Evolutionary conservation across 92 coral and sea anemone genomes (phyloP), one percentile per base, ranked within the genome.

Genomic region (Montipora capitata): DNA sequence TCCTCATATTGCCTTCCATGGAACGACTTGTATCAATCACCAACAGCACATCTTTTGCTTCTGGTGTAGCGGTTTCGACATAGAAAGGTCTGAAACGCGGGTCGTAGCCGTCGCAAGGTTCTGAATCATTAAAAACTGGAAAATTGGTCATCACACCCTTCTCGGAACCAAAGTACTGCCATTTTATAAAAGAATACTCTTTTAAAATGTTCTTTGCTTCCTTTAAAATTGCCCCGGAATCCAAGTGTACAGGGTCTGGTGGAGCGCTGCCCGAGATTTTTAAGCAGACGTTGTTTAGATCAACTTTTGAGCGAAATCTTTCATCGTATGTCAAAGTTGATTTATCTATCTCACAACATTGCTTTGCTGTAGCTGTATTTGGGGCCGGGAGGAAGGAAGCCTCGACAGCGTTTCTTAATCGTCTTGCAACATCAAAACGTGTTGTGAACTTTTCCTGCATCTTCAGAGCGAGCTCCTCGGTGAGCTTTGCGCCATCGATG

Each of bases 161-260:
- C 41, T 88, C 87, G 3, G 95, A 92, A 3, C 87, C 95, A 72
- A 92, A 92, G 68, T 88, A 92, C 68, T 92, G 95, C 95, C 95
- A 92, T 62, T 71, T 83, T 10, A 88, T 74, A 6, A 83, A 74
- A 7, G 95, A 81, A 56, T 88, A 65, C 13, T 80, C 51, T 40
- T 67, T 56, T 13, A 40, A 38, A 15, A 81, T 92, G 38, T 67
- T 80, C 43, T 69, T 88, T 87, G 88, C 88, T 43, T 76, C 87
- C 4, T 85, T 62, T 11, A 70, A 8, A 11, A 85, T 45, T 1
- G 40, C 49, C 0, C 72, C 87, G 12, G 68, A 45, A 3, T 80
- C 48, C 16, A 90, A 72, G 14, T 85, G 82, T 63, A 35, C 51
- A 0, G 93, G 86, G 39, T 77, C 54, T 1, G 67, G 15, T 1